Base-by-base conservation (phyloP, 2,888 invertebrate species). In the Mactromeris polynyma region DNA sequence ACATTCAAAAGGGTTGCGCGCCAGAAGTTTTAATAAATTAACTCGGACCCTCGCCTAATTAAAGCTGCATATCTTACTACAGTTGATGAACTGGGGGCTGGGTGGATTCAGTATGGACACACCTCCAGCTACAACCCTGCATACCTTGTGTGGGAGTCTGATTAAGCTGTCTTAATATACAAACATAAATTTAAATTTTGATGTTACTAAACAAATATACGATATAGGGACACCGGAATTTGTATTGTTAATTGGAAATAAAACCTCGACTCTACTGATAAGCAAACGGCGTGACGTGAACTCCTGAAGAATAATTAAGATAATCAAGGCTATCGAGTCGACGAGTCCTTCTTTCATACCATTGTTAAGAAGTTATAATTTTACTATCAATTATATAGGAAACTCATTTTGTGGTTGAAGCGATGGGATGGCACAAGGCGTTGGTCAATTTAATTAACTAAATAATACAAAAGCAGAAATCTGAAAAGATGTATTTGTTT, bases 101-200 rank as follows among this genome's bases (percentile, higher is more conserved):
- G n/a, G n/a, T n/a, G n/a, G n/a, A n/a, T n/a, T n/a, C n/a, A n/a
- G n/a, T n/a, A n/a, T 9, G 2, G 2, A 6, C 51, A 51, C 11
- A 2, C 2, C 26, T 4, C 42, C 26, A n/a, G 79, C 46, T 79
- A 40, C 40, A 21, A 33, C 26, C 26, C 21, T 42, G 69, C 40
- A n/a, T 14, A 26, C 19, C 46, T 33, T 33, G 14, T 77, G 83
- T 83, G 83, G 46, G 69, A 42, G 83, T 69, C 69, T 73, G 40
- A 2, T 31, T 42, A 31, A 46, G 58, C 64, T 46, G 73, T 69
- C 40, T 21, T 73, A 38, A 33, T 42, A 79, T 83, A 21, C 36
- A 87, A 87, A 78, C 42, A 64, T 31, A 51, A 79, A 51, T 79
- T 79, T 54, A 79, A 51, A 79, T 85, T 85, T 79, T 46, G 17